These are phyloP conservation scores for Cotesia typhae DNA, from an alignment of 1,140 invertebrate genomes.

Conservation along the genomic window DNA sequence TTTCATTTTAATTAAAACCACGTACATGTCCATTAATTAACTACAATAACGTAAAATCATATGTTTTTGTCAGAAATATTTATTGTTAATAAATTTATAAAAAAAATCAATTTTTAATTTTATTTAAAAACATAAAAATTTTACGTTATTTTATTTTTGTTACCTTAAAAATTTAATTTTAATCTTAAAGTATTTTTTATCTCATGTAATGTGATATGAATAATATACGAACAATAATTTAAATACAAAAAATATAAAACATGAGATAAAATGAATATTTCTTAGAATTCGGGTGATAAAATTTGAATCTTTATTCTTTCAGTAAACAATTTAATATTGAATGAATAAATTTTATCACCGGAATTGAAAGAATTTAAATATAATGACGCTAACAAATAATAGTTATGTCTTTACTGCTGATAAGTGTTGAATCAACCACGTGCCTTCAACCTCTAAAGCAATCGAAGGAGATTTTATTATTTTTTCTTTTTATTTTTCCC, in stretches of 20 bases:
- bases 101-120: neutral
- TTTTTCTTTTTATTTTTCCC: neutral
- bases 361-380: slow-evolving; percentile 26
- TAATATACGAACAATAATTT: too few relatives aligned
- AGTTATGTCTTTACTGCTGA: neutral
- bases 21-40: slow-evolving; percentile 13
- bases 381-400: neutral
- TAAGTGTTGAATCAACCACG: neutral
- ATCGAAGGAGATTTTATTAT: neutral
- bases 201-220: too few relatives aligned
- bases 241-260: slow-evolving; percentile 18
- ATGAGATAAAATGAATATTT: neutral
- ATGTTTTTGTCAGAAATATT: neutral
- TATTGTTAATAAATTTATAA: slow-evolving; percentile 20
- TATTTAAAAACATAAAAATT: slow-evolving; percentile 6
- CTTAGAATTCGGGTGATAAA: slow-evolving; percentile 8
- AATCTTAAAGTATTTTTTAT: neutral
- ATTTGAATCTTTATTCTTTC: neutral
- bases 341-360: neutral
- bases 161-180: neutral
- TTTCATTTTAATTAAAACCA: neutral
- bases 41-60: slow-evolving; percentile 11
- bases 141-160: neutral
- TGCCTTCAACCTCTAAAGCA: slow-evolving; percentile 10
- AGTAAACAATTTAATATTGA: too few relatives aligned